phyloP scores from a whole-genome alignment of 2,797 vertebrate species.

The Apogon hyalosoma region DNA sequence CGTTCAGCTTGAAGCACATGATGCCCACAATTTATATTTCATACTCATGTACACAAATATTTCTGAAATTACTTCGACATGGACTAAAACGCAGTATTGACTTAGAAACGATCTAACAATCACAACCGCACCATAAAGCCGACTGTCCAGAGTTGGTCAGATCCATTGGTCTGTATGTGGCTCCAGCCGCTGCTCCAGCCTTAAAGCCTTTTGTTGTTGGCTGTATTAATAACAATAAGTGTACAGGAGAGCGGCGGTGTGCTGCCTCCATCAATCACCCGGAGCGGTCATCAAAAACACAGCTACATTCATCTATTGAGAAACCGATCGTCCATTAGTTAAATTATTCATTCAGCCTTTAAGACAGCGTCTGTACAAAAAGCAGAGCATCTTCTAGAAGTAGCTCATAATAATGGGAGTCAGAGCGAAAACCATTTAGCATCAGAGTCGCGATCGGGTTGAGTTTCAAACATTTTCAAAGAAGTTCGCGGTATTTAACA shows the following conservation, averaged over 20 bases:
- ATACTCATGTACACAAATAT: background rate
- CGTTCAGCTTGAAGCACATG: too few species aligned
- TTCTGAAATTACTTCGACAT: background rate
- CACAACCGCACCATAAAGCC: constrained; percentile 3
- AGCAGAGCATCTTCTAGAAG: constrained; percentile 1
- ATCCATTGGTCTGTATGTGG: background rate
- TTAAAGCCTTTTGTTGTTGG: constrained; percentile 9
- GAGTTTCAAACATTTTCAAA: background rate
- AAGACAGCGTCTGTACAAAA: background rate
- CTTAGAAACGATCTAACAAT: background rate
- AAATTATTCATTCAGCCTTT: background rate
- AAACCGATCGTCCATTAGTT: background rate
- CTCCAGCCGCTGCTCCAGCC: background rate
- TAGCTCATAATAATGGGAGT: constrained; percentile 11
- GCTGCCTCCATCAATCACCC: background rate
- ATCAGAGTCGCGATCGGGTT: background rate
- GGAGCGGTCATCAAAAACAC: background rate
- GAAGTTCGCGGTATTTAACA: background rate
- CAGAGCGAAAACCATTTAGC: background rate
- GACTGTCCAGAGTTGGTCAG: background rate
- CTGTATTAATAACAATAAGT: background rate
- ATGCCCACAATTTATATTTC: background rate
- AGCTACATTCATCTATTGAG: background rate
- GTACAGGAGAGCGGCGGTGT: background rate
- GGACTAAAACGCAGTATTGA: constrained; percentile 9